phyloP scores from a whole-genome alignment of 2,797 vertebrate species.

The Garrulus glandarius region DNA sequence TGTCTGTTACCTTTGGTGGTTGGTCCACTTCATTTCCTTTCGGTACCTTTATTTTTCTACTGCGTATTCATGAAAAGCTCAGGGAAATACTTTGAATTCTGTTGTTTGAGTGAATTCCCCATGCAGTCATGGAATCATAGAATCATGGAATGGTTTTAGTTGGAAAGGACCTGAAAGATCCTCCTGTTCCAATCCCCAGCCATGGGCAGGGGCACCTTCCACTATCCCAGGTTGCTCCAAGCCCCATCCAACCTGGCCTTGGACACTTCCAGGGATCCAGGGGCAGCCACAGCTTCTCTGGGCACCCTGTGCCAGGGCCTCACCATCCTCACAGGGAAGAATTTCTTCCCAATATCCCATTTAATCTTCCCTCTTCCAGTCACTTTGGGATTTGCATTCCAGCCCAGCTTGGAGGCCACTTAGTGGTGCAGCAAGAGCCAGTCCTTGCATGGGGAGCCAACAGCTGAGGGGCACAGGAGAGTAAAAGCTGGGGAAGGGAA shows the following conservation, averaged over 20 bases:
- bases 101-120: background rate
- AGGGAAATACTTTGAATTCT: background rate
- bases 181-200: background rate
- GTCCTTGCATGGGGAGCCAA: background rate
- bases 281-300: background rate
- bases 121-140: background rate
- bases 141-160: background rate
- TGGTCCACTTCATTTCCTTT: background rate
- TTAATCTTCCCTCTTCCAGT: background rate
- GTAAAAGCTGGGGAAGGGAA: background rate
- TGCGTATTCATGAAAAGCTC: background rate
- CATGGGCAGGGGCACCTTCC: background rate
- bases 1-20: background rate
- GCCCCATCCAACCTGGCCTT: fast-evolving
- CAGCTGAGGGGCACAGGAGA: background rate
- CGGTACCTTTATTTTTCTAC: background rate
- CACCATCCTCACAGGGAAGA: fast-evolving
- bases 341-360: background rate
- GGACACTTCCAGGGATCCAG: background rate
- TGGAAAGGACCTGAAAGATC: background rate
- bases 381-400: background rate
- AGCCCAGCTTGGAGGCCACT: background rate
- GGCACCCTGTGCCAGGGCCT: background rate
- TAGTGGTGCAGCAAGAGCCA: fast-evolving
- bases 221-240: fast-evolving